Conservation (phyloP, 2,113 vertebrate genomes). For the Mobula birostris region DNA sequence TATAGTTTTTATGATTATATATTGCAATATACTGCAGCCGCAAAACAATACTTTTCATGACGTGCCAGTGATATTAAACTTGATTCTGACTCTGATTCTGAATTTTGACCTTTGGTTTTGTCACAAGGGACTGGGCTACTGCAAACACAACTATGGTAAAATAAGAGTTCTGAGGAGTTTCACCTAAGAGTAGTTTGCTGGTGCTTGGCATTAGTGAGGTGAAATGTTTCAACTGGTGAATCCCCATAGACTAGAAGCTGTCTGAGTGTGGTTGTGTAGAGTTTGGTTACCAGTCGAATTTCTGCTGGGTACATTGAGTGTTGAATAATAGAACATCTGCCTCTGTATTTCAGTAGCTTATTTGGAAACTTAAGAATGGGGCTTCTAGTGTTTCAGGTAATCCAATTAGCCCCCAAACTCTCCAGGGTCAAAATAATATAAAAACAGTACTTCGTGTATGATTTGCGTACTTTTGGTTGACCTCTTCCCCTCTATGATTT, state of each 20-base stretch:
- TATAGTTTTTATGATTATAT: too few species aligned
- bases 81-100: too few species aligned
- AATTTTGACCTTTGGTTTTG: not conserved
- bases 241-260: not conserved
- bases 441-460: not conserved
- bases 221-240: not conserved
- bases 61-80: too few species aligned
- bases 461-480: not conserved
- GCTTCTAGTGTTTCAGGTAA: not conserved
- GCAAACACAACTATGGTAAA: not conserved
- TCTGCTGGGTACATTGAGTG: not conserved
- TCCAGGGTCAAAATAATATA: not conserved
- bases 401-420: not conserved
- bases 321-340: not conserved
- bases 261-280: not conserved
- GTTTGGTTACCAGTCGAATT: not conserved
- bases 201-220: not conserved
- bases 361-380: slow-evolving; percentile 48
- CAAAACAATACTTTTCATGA: too few species aligned
- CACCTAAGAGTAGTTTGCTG: not conserved
- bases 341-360: slow-evolving; percentile 58
- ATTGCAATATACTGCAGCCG: too few species aligned
- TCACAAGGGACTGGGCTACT: not conserved
- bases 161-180: too few species aligned
- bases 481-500: not conserved